Base-by-base conservation (phyloP, 2,113 vertebrate species). In the Jacana jacana region DNA sequence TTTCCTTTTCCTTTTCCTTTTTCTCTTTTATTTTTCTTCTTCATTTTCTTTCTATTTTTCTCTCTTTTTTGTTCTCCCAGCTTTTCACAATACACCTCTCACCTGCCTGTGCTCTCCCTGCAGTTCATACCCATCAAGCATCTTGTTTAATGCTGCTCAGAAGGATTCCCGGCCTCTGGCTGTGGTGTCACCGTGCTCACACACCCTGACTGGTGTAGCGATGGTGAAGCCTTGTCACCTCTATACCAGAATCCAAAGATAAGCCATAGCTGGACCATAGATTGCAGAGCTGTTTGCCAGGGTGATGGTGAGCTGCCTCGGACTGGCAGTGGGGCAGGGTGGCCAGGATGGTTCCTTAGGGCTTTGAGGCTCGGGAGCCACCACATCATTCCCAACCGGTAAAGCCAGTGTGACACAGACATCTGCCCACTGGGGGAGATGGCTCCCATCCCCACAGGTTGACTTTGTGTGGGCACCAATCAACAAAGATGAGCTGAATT, bases 361-460 rank as follows among this genome's bases (percentile, higher is more conserved):
- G 18, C 35, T 51, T 28, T 57, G 19, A 15, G 54, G 25, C 40
- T 40, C 39, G 33, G 60, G 40, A 85, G 2, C 11, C 30, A 6
- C 66, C 60, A 42, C 3, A 2, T 19, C 46, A 14, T 13, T 48
- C 5, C 0, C 6, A 3, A 8, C 4, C 3, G 5, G 63, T 52
- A 48, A 9, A 0, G 2, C 30, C 3, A 1, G 58, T n/a, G 16
- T 8, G 1, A 6, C 33, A 11, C 1, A 1, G 39, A 12, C 3
- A 1, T 13, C 17, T 40, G 14, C 52, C 40, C 4, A 1, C 18
- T 0, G 6, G 11, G 17, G 3, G 6, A 8, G 18, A 1, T 2
- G 31, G 20, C 8, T 54, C 9, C 17, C 7, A 1, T 40, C 60
- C 70, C 2, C 0, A 7, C 0, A 0, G n/a, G 46, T 52, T 46